Percentiles rank a stretch among this genome's conserved stretches.
These are phyloP conservation scores for Erpobdella octoculata DNA, from an alignment of 2,888 invertebrate species.

Conservation along the genomic window DNA sequence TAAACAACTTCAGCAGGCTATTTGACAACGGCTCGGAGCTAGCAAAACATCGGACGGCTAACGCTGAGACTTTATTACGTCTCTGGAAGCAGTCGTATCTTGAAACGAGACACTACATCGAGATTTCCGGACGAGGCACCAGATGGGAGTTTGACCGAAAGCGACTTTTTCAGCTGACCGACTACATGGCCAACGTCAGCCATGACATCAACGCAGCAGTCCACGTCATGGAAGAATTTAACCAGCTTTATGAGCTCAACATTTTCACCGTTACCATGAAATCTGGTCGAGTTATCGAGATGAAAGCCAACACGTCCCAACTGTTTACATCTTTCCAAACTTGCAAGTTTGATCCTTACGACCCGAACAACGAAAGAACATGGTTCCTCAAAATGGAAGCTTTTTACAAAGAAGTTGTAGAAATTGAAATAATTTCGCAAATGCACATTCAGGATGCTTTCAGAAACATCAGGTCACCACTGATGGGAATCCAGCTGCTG, in stretches of 20 bases:
- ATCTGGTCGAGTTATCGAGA: conserved; percentile 14
- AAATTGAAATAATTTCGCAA: conserved; percentile 72
- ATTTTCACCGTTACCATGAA: conserved; percentile 26
- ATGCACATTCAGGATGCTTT: conserved; percentile 79
- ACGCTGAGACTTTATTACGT: conserved; percentile 16
- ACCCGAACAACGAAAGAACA: conserved; percentile 68
- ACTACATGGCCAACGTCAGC: conserved; percentile 24
- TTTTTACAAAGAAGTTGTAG: conserved; percentile 67
- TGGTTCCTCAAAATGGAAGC: conserved; percentile 76
- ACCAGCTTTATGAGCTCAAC: conserved; percentile 21
- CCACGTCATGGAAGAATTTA: conserved; percentile 26
- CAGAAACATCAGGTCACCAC: conserved; percentile 68
- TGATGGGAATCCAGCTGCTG: conserved; percentile 71
- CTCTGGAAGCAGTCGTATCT: conserved; percentile 30
- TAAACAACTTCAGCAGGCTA: conserved; percentile 16
- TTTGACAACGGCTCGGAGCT: background rate
- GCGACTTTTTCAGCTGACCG: conserved; percentile 22
- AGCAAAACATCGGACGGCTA: background rate
- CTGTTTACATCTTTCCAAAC: conserved; percentile 46
- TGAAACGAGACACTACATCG: conserved; percentile 25
- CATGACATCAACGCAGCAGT: conserved; percentile 22
- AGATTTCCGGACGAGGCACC: conserved; percentile 25
- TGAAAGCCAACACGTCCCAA: conserved; percentile 4
- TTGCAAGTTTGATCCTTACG: conserved; percentile 76
- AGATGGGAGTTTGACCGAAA: conserved; percentile 31